These are phyloP conservation scores for Cepaea nemoralis DNA, from an alignment of 1,140 invertebrate species.

Conservation along the genomic window DNA sequence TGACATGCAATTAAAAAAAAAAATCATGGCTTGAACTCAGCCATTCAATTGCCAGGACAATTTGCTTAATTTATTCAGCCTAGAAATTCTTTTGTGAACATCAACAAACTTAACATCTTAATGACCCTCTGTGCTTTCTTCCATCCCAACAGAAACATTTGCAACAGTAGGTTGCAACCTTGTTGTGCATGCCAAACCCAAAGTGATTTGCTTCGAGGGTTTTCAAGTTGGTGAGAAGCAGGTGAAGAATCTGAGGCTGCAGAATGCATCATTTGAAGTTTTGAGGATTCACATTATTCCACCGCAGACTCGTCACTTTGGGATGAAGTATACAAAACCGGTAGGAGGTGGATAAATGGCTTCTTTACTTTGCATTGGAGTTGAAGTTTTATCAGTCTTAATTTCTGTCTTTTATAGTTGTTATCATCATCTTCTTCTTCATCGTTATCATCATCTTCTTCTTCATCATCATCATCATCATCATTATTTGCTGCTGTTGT, in stretches of 20 bases:
- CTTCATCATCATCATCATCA: too few species aligned
- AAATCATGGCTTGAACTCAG: too few species aligned
- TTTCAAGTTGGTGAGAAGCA: constrained; percentile 68
- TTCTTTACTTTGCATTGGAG: too few species aligned
- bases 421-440: too few species aligned
- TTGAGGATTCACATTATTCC: constrained; percentile 70
- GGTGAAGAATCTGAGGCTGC: constrained; percentile 58
- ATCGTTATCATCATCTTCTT: too few species aligned
- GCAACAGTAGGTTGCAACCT: constrained; percentile 68
- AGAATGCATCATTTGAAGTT: constrained; percentile 70
- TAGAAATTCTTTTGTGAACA: background rate
- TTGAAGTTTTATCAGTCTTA: too few species aligned
- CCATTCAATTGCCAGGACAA: background rate
- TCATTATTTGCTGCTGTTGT: too few species aligned
- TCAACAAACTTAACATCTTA: background rate
- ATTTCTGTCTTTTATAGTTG: too few species aligned
- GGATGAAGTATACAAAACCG: constrained; percentile 69
- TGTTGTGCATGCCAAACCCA: constrained; percentile 63
- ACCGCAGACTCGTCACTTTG: constrained; percentile 70
- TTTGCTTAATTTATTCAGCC: background rate
- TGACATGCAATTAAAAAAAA: too few species aligned
- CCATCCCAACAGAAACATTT: constrained; percentile 66
- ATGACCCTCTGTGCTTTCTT: background rate
- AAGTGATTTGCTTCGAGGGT: constrained; percentile 69
- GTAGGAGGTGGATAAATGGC: too few species aligned